These are phyloP conservation scores for Bolinopsis microptera DNA, from an alignment of 37 sponge, comb jelly and placozoan species.

Conservation along the genomic window DNA sequence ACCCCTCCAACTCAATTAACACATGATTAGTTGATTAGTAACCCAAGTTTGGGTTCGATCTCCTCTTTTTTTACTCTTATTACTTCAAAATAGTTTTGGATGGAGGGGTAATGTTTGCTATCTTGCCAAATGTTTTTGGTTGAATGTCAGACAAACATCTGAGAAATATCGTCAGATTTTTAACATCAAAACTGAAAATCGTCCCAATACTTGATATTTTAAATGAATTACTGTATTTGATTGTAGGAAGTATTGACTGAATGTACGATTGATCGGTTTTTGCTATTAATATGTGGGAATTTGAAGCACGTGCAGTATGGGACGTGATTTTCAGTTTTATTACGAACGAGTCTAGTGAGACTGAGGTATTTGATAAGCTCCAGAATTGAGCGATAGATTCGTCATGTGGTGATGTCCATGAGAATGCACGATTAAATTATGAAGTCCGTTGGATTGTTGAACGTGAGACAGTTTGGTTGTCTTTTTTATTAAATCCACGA, in stretches of 20 bases:
- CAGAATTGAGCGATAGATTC: too few relatives aligned
- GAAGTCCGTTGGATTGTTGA: not conserved
- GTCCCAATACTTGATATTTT: not conserved
- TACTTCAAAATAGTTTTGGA: not conserved
- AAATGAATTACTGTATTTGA: not conserved
- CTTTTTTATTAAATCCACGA: not conserved
- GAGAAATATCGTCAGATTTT: conserved; percentile 31
- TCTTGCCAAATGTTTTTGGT: not conserved
- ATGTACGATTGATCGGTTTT: not conserved
- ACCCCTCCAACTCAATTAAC: not conserved
- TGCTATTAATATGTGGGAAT: not conserved
- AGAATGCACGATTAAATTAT: not conserved
- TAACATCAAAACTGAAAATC: conserved; percentile 20
- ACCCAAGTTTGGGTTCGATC: not conserved
- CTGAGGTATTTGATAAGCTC: too few relatives aligned
- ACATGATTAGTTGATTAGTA: not conserved
- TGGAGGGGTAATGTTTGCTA: not conserved
- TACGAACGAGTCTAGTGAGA: not conserved
- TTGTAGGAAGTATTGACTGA: not conserved
- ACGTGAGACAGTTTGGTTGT: not conserved
- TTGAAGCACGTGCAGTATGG: not conserved
- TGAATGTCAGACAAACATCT: conserved; percentile 8
- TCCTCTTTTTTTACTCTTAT: not conserved
- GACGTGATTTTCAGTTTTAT: conserved; percentile 13
- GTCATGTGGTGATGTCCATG: not conserved